Evolutionary conservation across 2,888 invertebrate species (phyloP).

Genomic region (Torymus aiolomorphi): DNA sequence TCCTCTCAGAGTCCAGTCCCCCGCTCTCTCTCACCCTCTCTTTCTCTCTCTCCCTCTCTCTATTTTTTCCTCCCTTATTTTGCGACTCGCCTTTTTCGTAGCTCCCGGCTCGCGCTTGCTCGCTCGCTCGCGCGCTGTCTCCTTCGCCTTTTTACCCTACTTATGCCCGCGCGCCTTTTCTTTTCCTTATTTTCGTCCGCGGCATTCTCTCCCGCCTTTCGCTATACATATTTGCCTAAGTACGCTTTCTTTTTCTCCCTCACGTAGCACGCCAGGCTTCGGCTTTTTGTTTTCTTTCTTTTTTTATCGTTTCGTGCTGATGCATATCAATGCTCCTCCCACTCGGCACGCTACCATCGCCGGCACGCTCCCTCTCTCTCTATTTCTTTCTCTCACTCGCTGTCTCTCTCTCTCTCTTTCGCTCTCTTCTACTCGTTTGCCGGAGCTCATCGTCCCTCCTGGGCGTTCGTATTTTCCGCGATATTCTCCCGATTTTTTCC

Average conservation of each 20-base stretch:
- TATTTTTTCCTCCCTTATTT: slow-evolving; percentile 24
- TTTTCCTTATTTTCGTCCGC: slow-evolving; percentile 22
- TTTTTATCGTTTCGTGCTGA: slow-evolving; percentile 43
- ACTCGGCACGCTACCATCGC: not conserved
- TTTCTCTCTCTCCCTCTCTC: not conserved
- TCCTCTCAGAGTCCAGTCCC: slow-evolving; percentile 18
- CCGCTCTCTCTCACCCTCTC: too few relatives aligned
- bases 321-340: slow-evolving; percentile 49
- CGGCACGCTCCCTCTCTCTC: not conserved
- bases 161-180: not conserved
- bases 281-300: slow-evolving; percentile 27
- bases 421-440: slow-evolving; percentile 7
- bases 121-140: not conserved
- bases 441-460: slow-evolving; percentile 11
- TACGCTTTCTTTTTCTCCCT: slow-evolving; percentile 38
- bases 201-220: slow-evolving; percentile 12
- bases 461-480: slow-evolving; percentile 26
- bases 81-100: slow-evolving; percentile 2
- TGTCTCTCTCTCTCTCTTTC: not conserved
- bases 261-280: slow-evolving; percentile 5
- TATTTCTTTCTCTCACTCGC: not conserved
- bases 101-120: too few relatives aligned
- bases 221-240: slow-evolving; percentile 50
- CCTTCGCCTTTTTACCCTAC: not conserved
- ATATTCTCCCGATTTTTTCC: slow-evolving; percentile 39